phyloP scores from a whole-genome alignment of 2,888 invertebrate genomes.

The Muscina levida region DNA sequence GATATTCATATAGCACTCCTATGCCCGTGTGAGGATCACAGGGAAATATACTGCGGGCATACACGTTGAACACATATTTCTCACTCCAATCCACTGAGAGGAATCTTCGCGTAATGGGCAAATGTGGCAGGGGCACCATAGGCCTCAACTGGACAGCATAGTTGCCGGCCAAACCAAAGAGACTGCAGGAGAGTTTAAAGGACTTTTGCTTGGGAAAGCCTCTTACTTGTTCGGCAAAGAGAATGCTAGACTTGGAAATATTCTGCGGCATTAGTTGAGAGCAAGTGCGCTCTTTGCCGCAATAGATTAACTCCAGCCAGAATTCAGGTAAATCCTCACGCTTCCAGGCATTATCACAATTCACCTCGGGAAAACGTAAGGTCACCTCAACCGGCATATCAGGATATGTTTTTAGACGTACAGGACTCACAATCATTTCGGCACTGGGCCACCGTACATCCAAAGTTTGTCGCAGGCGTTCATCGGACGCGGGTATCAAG shows the following conservation, averaged over 20 bases:
- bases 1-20: conserved; percentile 91
- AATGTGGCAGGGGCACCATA: conserved; percentile 82
- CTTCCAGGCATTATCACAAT: conserved; percentile 81
- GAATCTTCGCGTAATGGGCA: conserved; percentile 74
- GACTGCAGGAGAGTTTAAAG: conserved; percentile 87
- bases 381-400: conserved; percentile 87
- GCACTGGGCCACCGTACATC: conserved; percentile 92
- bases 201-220: conserved; percentile 86
- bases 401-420: conserved; percentile 90
- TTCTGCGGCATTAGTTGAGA: conserved; percentile 81
- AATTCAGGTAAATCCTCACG: conserved; percentile 83
- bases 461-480: conserved; percentile 81
- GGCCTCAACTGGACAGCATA: conserved; percentile 88
- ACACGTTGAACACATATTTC: conserved; percentile 91
- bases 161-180: conserved; percentile 91
- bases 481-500: conserved; percentile 74
- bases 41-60: conserved; percentile 90
- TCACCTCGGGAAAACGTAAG: conserved; percentile 87
- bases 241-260: conserved; percentile 82
- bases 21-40: conserved; percentile 88
- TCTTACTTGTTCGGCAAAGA: conserved; percentile 89
- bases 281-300: conserved; percentile 88
- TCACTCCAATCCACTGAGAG: conserved; percentile 88
- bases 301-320: conserved; percentile 89
- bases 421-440: conserved; percentile 86